Percentiles rank a stretch among this genome's conserved stretches.
These are phyloP conservation scores for Pantherophis vulpinus DNA, from an alignment of 2,797 vertebrate genomes.

Conservation along the genomic window DNA sequence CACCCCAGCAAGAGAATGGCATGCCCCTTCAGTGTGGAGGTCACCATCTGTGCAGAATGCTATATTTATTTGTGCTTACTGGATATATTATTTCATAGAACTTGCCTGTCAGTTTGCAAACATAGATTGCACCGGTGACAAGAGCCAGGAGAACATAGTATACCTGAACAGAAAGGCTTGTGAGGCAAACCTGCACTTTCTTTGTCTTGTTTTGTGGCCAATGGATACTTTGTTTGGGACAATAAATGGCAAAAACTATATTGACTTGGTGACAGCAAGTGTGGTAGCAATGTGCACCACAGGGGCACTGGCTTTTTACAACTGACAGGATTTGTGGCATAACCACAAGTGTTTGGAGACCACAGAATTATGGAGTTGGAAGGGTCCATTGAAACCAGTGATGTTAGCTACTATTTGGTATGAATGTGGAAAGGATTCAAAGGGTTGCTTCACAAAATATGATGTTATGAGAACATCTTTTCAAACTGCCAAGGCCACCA, in stretches of 20 bases:
- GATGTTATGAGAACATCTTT: not conserved
- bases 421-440: not conserved
- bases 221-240: not conserved
- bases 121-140: not conserved
- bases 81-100: not conserved
- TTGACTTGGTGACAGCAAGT: not conserved
- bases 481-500: not conserved
- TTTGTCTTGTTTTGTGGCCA: not conserved
- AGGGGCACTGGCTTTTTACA: not conserved
- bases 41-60: not conserved
- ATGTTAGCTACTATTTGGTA: not conserved
- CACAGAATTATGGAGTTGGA: not conserved
- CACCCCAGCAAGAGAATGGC: not conserved
- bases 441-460: not conserved
- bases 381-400: not conserved
- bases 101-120: not conserved
- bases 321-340: not conserved
- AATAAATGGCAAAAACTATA: not conserved
- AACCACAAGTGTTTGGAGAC: not conserved
- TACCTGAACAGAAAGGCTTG: not conserved
- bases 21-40: not conserved
- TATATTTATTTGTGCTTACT: not conserved
- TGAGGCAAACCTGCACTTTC: not conserved
- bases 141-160: not conserved
- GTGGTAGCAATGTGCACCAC: not conserved